Base-by-base conservation (phyloP, 2,888 invertebrate species). In the Sipha maydis region DNA sequence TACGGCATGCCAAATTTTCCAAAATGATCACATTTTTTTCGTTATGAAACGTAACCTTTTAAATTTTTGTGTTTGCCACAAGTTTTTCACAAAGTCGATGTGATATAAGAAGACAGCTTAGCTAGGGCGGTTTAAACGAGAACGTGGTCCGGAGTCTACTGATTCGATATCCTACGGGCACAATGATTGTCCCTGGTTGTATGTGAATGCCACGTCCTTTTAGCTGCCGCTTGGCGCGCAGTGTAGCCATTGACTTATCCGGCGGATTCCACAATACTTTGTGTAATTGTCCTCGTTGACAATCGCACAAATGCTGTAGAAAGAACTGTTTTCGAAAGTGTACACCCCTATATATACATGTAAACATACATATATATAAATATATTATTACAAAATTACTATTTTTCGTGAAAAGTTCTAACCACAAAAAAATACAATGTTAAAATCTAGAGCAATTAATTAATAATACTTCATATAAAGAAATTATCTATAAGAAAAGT, bases 71-170 rank as follows among this genome's bases (percentile, higher is more conserved):
- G 31, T 31, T 28, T 71, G 34, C 8, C 21, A 34, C 69, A 11
- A n/a, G 25, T 11, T 25, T 69, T 69, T 7, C 25, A 69, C n/a
- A 7, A 25, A n/a, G 11, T n/a, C 69, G 28, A 9, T n/a, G n/a
- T 8, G 69, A 69, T 28, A 69, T 21, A n/a, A 69, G 25, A 69
- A 28, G 21, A 25, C 69, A 28, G 3, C 11, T 34, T 69, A n/a
- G 14, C 54, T 34, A n/a, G 34, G 61, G 41, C 48, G 25, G 67
- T 28, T 19, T 56, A 28, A 73, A 56, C 86, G 41, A 61, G 86
- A 82, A 80, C 79, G 80, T 80, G 80, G 80, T 61, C 73, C 86
- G 80, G 14, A 75, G 86, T 73, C 86, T 75, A 88, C 86, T 88
- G 86, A 80, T 73, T 61, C 73, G 86, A 61, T 61, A 41, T 79